phyloP scores from a whole-genome alignment of 2,888 invertebrate species.

The Rhodophaea formosa region DNA sequence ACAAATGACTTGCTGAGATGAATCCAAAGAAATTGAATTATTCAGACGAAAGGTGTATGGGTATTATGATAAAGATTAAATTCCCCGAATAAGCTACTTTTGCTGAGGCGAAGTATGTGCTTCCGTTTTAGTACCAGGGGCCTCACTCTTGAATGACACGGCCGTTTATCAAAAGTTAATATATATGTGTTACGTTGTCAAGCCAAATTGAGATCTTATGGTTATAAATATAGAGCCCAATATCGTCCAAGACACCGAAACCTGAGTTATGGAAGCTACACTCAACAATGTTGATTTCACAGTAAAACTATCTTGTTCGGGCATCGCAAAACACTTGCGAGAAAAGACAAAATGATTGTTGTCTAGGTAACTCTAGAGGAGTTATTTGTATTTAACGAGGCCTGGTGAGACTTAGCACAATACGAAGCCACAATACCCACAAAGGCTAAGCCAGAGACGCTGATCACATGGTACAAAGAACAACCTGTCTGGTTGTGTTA shows the following conservation, averaged over 20 bases:
- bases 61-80: neutral
- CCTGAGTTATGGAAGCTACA: neutral
- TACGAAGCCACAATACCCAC: slow-evolving; percentile 20
- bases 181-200: neutral
- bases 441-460: slow-evolving; percentile 30
- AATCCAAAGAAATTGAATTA: slow-evolving; percentile 1
- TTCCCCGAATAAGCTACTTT: neutral
- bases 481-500: slow-evolving; percentile 16
- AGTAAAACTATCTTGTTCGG: neutral
- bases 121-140: too few relatives aligned
- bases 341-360: slow-evolving; percentile 10
- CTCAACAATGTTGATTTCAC: neutral
- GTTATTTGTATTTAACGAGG: neutral
- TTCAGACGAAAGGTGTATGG: neutral
- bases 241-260: too few relatives aligned
- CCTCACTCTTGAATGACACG: too few relatives aligned
- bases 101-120: too few relatives aligned
- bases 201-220: neutral
- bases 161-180: too few relatives aligned
- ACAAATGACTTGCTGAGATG: neutral
- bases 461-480: slow-evolving; percentile 31
- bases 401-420: slow-evolving; percentile 24
- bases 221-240: too few relatives aligned
- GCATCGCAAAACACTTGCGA: neutral
- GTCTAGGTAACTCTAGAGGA: neutral